These are phyloP conservation scores for Congeria kusceri DNA, from an alignment of 2,888 invertebrate species.

Conservation along the genomic window DNA sequence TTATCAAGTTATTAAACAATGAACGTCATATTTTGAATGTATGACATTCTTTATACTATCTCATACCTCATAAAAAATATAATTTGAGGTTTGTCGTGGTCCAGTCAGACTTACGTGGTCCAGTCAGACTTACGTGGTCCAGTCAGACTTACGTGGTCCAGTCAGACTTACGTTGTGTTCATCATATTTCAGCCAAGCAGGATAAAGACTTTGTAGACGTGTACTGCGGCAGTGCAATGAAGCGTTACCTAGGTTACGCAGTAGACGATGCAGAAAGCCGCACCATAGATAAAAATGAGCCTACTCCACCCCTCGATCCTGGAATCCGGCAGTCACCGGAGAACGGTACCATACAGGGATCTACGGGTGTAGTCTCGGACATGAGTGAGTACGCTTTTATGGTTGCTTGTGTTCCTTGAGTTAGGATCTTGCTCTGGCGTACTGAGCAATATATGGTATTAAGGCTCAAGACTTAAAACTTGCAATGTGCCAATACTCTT, in stretches of 20 bases:
- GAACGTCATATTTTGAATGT: not conserved
- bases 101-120: too few relatives aligned
- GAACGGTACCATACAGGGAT: slow-evolving; percentile 38
- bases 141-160: too few relatives aligned
- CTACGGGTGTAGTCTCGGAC: slow-evolving; percentile 67
- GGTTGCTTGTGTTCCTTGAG: too few relatives aligned
- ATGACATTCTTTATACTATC: slow-evolving; percentile 19
- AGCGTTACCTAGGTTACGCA: slow-evolving; percentile 64
- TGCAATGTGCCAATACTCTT: too few relatives aligned
- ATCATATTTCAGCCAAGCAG: slow-evolving; percentile 68
- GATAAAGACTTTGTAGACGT: slow-evolving; percentile 73
- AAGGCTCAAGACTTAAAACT: too few relatives aligned
- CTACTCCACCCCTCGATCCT: slow-evolving; percentile 31
- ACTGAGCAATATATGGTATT: too few relatives aligned
- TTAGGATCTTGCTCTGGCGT: too few relatives aligned
- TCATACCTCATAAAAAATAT: too few relatives aligned
- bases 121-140: too few relatives aligned
- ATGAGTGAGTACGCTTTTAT: slow-evolving; percentile 58
- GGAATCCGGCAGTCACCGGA: slow-evolving; percentile 4
- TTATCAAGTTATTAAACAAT: too few relatives aligned
- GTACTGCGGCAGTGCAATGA: slow-evolving; percentile 73
- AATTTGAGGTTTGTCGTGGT: too few relatives aligned
- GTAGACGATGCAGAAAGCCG: slow-evolving; percentile 43
- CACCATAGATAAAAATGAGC: slow-evolving; percentile 38
- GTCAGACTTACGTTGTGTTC: too few relatives aligned